Base-by-base conservation (phyloP, 2,888 invertebrate genomes). In the Aproaerema taeniolella region DNA sequence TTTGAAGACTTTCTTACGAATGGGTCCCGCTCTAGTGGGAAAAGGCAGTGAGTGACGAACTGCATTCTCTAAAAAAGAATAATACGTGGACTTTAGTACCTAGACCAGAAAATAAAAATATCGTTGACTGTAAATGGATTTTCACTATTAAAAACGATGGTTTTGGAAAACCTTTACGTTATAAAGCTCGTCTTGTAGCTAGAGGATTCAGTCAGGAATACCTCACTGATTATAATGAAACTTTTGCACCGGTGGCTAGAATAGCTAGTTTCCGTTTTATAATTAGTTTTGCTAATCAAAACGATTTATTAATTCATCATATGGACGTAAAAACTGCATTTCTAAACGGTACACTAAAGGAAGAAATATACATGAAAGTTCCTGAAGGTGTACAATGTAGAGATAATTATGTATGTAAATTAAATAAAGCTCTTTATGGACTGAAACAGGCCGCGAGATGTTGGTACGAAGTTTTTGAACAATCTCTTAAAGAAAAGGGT, bases 341-440 rank as follows among this genome's bases (percentile, higher is more conserved):
- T 44, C 36, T 52, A 31, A 51, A 53, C 35, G 52, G 55, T n/a
- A 17, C 28, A 10, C 28, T 53, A 14, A 45, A 46, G 13, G 57
- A 52, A 30, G 50, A 53, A 32, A 52, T 55, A n/a, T 53, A 41
- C 39, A 56, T 58, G 56, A 31, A 32, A 43, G 16, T 52, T n/a
- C 57, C 54, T 12, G 47, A 52, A 25, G 50, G 53, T 7, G 13
- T 58, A 16, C 15, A 14, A 25, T 3, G 8, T 29, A 38, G 45
- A 33, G 29, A 35, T 15, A 45, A 52, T 40, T 30, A 50, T 16
- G 52, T 58, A 1, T 63, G 58, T n/a, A n/a, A n/a, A n/a, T n/a
- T n/a, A n/a, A n/a, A n/a, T n/a, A n/a, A n/a, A n/a, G n/a, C n/a
- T n/a, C 39, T 57, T 14, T 57, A 59, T 33, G 55, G 51, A 1